These are phyloP conservation scores for Amblyjoppa proteus DNA, from an alignment of 2,888 invertebrate species.

Conservation along the genomic window DNA sequence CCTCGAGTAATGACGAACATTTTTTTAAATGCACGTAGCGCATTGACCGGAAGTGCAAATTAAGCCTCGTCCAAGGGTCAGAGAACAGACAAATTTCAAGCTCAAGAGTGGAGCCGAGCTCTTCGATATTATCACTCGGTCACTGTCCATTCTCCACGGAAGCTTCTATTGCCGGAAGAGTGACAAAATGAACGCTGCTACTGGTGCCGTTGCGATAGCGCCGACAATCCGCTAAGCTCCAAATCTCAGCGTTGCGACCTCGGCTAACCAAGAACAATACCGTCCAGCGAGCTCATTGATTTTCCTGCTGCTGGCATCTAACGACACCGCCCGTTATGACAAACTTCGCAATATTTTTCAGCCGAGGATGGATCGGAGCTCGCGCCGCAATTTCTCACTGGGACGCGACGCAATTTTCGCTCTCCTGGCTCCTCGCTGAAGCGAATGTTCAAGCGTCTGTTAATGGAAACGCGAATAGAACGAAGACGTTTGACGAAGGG, in stretches of 20 bases:
- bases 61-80: background rate
- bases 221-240: conserved; percentile 35
- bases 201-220: conserved; percentile 27
- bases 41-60: too few relatives aligned
- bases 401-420: background rate
- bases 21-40: too few relatives aligned
- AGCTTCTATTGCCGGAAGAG: conserved; percentile 15
- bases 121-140: background rate
- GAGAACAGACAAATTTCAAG: background rate
- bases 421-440: background rate
- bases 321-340: background rate
- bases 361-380: background rate
- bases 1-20: too few relatives aligned
- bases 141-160: conserved; percentile 32
- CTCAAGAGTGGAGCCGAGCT: background rate
- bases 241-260: conserved; percentile 35
- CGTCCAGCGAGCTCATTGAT: conserved; percentile 5
- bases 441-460: background rate
- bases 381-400: background rate
- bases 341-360: background rate
- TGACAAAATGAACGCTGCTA: background rate
- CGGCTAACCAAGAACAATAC: conserved; percentile 33
- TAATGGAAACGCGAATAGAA: background rate
- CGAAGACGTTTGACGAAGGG: background rate
- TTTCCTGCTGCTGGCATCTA: background rate